Evolutionary conservation across 2,888 invertebrate species (phyloP).

Genomic region (Camponotus fellah): DNA sequence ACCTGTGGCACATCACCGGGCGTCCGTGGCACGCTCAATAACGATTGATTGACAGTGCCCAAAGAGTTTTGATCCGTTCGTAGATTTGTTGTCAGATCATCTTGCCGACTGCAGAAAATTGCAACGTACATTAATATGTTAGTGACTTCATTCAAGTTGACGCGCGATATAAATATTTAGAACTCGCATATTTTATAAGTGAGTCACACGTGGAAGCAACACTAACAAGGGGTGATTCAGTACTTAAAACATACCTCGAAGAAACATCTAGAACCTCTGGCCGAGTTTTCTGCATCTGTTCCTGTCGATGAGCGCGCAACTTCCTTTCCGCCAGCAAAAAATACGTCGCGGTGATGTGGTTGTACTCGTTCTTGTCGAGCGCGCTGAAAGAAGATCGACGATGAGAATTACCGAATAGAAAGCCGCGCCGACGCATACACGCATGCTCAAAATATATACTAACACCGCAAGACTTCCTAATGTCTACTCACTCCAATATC

Average conservation of each 20-base stretch:
- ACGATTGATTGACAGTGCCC: slow-evolving; percentile 83
- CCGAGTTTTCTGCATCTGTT: slow-evolving; percentile 87
- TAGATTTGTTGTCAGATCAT: slow-evolving; percentile 76
- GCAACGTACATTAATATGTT: slow-evolving; percentile 10
- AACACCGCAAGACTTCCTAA: slow-evolving; percentile 45
- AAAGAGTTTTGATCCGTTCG: slow-evolving; percentile 79
- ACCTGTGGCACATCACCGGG: slow-evolving; percentile 91
- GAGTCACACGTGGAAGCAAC: slow-evolving; percentile 17
- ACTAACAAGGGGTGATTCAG: slow-evolving; percentile 6
- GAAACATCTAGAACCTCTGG: slow-evolving; percentile 84
- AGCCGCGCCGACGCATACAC: not conserved
- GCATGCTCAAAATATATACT: slow-evolving; percentile 41
- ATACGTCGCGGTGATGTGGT: slow-evolving; percentile 99
- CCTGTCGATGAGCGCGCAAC: slow-evolving; percentile 92
- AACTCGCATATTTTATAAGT: not conserved
- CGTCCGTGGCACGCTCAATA: slow-evolving; percentile 89
- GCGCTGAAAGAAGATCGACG: slow-evolving; percentile 88
- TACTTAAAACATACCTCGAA: slow-evolving; percentile 73
- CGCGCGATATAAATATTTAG: slow-evolving; percentile 29
- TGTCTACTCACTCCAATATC: slow-evolving; percentile 92
- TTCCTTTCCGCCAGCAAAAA: slow-evolving; percentile 98
- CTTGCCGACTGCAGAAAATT: slow-evolving; percentile 75
- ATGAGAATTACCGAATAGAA: slow-evolving; percentile 20
- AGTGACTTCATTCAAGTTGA: slow-evolving; percentile 18
- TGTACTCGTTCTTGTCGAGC: slow-evolving; percentile 98